Percentiles rank a stretch among this genome's conserved stretches.
Conservation (phyloP, 2,113 vertebrate species). For the Sus scrofa region T2T-Sscrofa CM000815.6:91204501-91205000, state of each 20-base stretch:
- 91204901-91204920: not conserved
- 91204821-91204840: not conserved
- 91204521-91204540: not conserved
- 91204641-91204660: not conserved
- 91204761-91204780: not conserved
- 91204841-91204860: not conserved
- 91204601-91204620: not conserved
- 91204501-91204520: not conserved
- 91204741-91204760: not conserved
- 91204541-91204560: not conserved
- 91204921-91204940: not conserved
- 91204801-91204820: not conserved
- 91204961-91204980: not conserved
- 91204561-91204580: not conserved
- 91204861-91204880: not conserved
- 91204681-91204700: not conserved
- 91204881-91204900: not conserved
- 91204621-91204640: not conserved
- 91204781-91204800: not conserved
- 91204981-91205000: not conserved
- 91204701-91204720: not conserved
- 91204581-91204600: not conserved
- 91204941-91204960: not conserved
- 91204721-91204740: not conserved
- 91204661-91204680: not conserved